Evolutionary conservation across 1,140 invertebrate species (phyloP).

Genomic region (Laupala kohalensis): DNA sequence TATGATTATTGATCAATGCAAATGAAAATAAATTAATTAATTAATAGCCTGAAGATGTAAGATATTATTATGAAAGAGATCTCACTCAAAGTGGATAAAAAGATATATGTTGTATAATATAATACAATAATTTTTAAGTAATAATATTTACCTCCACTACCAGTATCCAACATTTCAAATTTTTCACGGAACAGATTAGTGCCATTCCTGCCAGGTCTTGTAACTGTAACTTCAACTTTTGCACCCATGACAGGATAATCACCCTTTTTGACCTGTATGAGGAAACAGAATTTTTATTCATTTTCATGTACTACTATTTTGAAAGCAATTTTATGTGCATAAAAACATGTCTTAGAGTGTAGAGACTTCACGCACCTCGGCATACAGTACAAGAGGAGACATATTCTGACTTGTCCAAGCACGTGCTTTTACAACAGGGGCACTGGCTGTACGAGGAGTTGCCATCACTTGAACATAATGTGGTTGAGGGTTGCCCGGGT

Average conservation of each 20-base stretch:
- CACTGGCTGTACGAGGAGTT: slow-evolving; percentile 26
- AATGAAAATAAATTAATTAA: too few species aligned
- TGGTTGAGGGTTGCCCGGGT: slow-evolving; percentile 39
- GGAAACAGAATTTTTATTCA: slow-evolving; percentile 6
- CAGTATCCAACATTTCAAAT: slow-evolving; percentile 41
- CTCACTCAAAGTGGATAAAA: background rate
- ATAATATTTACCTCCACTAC: slow-evolving; percentile 33
- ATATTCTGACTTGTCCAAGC: slow-evolving; percentile 26
- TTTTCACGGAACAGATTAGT: slow-evolving; percentile 28
- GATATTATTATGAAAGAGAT: too few species aligned
- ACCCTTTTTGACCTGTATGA: slow-evolving; percentile 35
- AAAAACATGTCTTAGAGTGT: background rate
- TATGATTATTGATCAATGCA: too few species aligned
- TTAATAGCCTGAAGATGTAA: too few species aligned
- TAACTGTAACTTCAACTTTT: slow-evolving; percentile 35
- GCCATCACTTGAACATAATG: slow-evolving; percentile 40
- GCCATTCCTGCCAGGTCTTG: slow-evolving; percentile 27
- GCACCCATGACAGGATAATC: slow-evolving; percentile 35
- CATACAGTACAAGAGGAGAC: slow-evolving; percentile 32
- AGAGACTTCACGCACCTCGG: slow-evolving; percentile 26
- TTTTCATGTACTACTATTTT: background rate
- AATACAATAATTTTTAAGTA: background rate
- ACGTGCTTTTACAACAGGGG: slow-evolving; percentile 27
- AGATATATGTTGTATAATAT: background rate
- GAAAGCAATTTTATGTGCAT: background rate